Evolutionary conservation across 1,140 invertebrate genomes (phyloP).

Genomic region (Drosophila nebulosa): DNA sequence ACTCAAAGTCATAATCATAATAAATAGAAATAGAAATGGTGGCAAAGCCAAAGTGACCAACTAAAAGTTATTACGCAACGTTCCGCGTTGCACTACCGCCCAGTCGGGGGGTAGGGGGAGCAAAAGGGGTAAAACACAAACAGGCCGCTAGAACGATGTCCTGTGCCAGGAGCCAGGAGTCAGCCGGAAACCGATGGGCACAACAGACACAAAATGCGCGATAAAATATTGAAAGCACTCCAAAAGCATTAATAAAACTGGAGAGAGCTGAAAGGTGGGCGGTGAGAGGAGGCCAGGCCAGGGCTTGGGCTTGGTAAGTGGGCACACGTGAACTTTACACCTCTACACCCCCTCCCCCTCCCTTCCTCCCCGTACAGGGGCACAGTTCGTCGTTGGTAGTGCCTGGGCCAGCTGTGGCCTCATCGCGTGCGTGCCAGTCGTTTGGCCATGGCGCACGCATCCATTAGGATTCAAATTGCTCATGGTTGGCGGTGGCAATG

Average conservation of each 20-base stretch:
- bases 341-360: too few relatives aligned
- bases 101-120: constrained; percentile 31
- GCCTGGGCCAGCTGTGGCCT: constrained; percentile 35
- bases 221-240: constrained; percentile 79
- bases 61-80: constrained; percentile 75
- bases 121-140: constrained; percentile 8
- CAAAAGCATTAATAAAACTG: constrained; percentile 74
- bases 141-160: constrained; percentile 41
- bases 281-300: too few relatives aligned
- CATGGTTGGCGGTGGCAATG: constrained; percentile 47
- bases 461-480: constrained; percentile 77
- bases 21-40: constrained; percentile 49
- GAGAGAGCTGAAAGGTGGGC: neutral
- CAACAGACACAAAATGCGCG: constrained; percentile 58
- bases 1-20: constrained; percentile 72
- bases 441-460: constrained; percentile 68
- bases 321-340: constrained; percentile 78
- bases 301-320: constrained; percentile 55
- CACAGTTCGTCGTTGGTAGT: neutral
- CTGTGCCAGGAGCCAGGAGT: constrained; percentile 28
- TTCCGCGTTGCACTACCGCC: constrained; percentile 57
- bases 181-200: constrained; percentile 24
- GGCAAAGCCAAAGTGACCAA: constrained; percentile 40
- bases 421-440: constrained; percentile 71
- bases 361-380: too few relatives aligned